These are phyloP conservation scores for Drosophila repletoides DNA, from an alignment of 1,140 invertebrate genomes.

Conservation along the genomic window DNA sequence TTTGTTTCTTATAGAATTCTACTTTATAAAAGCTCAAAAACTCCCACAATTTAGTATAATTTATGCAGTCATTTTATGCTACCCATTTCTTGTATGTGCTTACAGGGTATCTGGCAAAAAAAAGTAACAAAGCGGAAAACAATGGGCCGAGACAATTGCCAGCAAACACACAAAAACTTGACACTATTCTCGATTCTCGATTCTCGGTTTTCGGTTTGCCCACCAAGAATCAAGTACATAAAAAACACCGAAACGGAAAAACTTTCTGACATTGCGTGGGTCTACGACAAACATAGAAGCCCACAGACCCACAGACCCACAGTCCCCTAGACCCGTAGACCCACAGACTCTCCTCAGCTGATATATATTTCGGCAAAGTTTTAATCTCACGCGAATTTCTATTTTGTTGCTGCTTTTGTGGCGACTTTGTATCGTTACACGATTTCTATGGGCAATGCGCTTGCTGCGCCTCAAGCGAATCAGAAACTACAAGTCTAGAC, in stretches of 20 bases:
- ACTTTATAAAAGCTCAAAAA: too few species aligned
- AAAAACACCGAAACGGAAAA: constrained; percentile 50
- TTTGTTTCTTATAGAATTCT: too few species aligned
- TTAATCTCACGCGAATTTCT: constrained; percentile 56
- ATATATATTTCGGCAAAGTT: constrained; percentile 43
- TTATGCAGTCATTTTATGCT: too few species aligned
- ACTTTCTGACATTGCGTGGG: constrained; percentile 55
- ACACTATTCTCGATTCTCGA: constrained; percentile 61
- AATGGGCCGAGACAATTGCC: constrained; percentile 24
- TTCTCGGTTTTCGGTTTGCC: too few species aligned
- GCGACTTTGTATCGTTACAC: constrained; percentile 3
- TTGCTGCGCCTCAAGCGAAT: neutral
- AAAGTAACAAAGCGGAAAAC: constrained; percentile 37
- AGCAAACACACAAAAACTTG: constrained; percentile 48
- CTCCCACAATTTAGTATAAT: too few species aligned
- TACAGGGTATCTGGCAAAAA: constrained; percentile 13
- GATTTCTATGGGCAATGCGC: neutral
- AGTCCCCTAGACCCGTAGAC: neutral
- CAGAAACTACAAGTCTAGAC: neutral
- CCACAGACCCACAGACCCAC: neutral
- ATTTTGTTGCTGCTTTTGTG: neutral
- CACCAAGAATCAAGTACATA: constrained; percentile 39
- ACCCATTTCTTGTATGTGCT: too few species aligned
- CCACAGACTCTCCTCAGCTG: neutral
- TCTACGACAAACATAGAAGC: neutral